Percentiles rank a stretch among this genome's conserved stretches.
These are phyloP conservation scores for Meles meles DNA, from an alignment of 2,113 vertebrate species.

Conservation along the genomic window DNA sequence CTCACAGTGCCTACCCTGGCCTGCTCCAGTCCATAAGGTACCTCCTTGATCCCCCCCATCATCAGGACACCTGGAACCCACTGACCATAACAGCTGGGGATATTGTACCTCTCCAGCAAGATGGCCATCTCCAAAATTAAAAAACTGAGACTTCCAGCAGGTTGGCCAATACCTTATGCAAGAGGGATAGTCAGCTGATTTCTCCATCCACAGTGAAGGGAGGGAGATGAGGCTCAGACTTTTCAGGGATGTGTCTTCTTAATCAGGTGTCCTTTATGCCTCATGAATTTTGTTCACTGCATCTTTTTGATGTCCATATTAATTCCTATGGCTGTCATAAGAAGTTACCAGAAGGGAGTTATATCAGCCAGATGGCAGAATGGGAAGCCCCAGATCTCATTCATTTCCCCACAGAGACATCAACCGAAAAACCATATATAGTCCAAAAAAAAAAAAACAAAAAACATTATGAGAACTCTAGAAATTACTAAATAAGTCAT, in stretches of 20 bases:
- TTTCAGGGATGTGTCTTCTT: not conserved
- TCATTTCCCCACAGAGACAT: not conserved
- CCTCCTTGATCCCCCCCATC: not conserved
- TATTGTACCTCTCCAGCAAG: not conserved
- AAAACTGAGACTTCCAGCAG: not conserved
- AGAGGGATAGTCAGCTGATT: not conserved
- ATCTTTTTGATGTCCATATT: not conserved
- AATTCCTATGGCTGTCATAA: not conserved
- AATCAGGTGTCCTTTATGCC: not conserved
- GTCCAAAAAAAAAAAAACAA: not conserved
- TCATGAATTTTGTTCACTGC: not conserved
- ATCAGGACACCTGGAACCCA: not conserved
- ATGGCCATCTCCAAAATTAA: not conserved
- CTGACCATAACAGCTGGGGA: not conserved
- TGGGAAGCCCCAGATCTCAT: not conserved
- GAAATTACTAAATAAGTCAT: not conserved
- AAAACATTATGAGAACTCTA: not conserved
- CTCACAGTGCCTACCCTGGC: not conserved
- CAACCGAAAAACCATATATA: not conserved
- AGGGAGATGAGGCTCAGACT: not conserved
- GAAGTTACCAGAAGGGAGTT: not conserved
- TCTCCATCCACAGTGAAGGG: not conserved
- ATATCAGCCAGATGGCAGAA: not conserved
- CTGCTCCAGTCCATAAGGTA: not conserved
- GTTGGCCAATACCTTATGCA: not conserved